Evolutionary conservation across 2,113 vertebrate genomes (phyloP), one percentile per base, ranked within the genome.

Genomic region (Dinomys branickii): DNA sequence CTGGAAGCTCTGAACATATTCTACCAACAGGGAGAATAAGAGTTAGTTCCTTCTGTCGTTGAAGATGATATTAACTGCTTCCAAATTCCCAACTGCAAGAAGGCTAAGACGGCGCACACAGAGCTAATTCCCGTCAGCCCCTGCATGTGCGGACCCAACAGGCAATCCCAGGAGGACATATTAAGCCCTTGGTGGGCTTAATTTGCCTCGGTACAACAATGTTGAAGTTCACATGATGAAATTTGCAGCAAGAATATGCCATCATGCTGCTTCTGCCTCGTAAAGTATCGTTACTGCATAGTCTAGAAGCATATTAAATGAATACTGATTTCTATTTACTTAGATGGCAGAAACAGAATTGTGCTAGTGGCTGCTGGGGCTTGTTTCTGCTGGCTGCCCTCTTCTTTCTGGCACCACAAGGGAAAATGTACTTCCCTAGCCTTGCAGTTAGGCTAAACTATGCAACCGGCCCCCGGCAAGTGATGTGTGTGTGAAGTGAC

Each of bases 51-150:
- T 33, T 84, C 82, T 94, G 89, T 96, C 90, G 82, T 93, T 84
- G 91, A 96, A 93, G 85, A 93, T 94, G 84, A 90, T 63, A 85
- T 90, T 90, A 95, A 97, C 95, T 94, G 88, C 44, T 87, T 77
- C 50, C 75, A 78, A 94, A 92, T 83, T 95, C 88, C 81, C 54
- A 93, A 52, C 50, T 83, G 85, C 26, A 90, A 90, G 81, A 95
- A 85, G 47, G 85, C 87, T 84, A 95, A 94, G 77, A 19, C 95
- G 50, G 38, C 73, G 41, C 0, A 0, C 56, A 50, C n/a, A 95
- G 69, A 86, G 26, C 50, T 88, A 96, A 94, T 91, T 54, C 33
- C 17, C 54, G 84, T 80, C 56, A 82, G 33, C 9, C 78, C 52
- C 35, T 88, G 58, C 41, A 84, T 38, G 73, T 54, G 6, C 19